Percentiles rank a stretch among this genome's conserved stretches.
These are phyloP conservation scores for Ametastegia equiseti DNA, from an alignment of 2,888 invertebrate genomes.

Conservation along the genomic window DNA sequence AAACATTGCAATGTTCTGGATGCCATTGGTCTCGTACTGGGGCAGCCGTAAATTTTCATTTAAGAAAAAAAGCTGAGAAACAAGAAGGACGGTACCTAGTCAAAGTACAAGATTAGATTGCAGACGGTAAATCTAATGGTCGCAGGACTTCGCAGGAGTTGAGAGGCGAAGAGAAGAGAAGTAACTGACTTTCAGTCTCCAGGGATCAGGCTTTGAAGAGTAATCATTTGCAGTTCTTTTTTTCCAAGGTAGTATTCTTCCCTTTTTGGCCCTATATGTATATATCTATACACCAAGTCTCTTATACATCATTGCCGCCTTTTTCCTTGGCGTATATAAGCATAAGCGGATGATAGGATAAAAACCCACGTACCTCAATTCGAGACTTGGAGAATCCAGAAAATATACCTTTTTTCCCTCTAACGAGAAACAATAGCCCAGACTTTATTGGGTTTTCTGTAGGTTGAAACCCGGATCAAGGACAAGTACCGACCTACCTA, in stretches of 20 bases:
- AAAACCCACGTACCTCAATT: not conserved
- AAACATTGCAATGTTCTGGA: not conserved
- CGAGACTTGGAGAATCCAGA: not conserved
- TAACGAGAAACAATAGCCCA: slow-evolving; percentile 39
- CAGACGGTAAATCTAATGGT: not conserved
- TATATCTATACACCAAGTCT: slow-evolving; percentile 14
- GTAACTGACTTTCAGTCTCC: not conserved
- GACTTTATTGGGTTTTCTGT: not conserved
- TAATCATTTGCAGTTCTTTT: too few species aligned
- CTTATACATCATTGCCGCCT: not conserved
- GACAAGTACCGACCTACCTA: not conserved
- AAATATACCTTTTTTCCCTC: not conserved
- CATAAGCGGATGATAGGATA: not conserved
- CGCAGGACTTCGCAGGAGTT: not conserved
- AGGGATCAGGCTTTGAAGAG: too few species aligned
- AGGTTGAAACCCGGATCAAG: not conserved
- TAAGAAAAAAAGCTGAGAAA: not conserved
- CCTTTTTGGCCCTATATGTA: too few species aligned
- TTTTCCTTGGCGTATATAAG: not conserved
- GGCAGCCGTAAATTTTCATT: slow-evolving; percentile 2
- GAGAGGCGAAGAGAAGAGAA: not conserved
- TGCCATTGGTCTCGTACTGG: not conserved
- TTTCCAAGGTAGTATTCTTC: not conserved
- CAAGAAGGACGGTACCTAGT: not conserved
- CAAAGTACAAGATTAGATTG: slow-evolving; percentile 12